Evolutionary conservation across 2,888 invertebrate species (phyloP), one percentile per base, ranked within the genome.

Genomic region (Drosophila borealis): DNA sequence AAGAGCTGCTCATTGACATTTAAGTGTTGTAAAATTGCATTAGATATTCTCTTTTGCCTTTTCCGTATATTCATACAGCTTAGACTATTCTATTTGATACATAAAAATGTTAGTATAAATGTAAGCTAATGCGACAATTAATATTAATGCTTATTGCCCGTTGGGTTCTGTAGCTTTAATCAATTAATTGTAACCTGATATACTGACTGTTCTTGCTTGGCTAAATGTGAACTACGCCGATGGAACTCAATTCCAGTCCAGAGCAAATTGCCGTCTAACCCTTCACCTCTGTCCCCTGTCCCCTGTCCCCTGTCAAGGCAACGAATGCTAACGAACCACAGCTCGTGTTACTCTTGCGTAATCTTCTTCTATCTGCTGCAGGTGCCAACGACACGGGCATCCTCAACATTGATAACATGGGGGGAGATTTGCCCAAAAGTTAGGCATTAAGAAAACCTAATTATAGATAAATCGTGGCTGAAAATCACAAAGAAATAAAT

Each of bases 331-430:
- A 82, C 66, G 63, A 80, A 80, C 54, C 49, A 50, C 66, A 54
- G 66, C 70, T 82, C 84, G 45, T 50, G 46, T 71, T 83, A 54
- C 77, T 39, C 44, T 46, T 56, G 46, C 44, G 49, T 41, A 45
- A 25, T 44, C 45, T 42, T 53, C 21, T 49, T 51, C 48, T 62
- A 29, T 64, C 33, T 33, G 36, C 42, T 56, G 41, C 69, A 68
- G 74, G 36, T 72, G 64, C 60, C 68, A 63, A 14, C 41, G 42
- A 8, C 61, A 69, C 59, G 61, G 62, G 51, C 45, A 77, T 56
- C 48, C 34, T 60, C 59, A 44, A 51, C 54, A 41, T 45, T 42
- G 25, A 45, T 25, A 9, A 19, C 25, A 48, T 60, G 64, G 42
- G 64, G 42, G 29, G 42, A 41, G 17, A 50, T 51, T 55, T 10